These are phyloP conservation scores for Pelodiscus sinensis DNA, from an alignment of 2,113 vertebrate species.

Conservation along the genomic window DNA sequence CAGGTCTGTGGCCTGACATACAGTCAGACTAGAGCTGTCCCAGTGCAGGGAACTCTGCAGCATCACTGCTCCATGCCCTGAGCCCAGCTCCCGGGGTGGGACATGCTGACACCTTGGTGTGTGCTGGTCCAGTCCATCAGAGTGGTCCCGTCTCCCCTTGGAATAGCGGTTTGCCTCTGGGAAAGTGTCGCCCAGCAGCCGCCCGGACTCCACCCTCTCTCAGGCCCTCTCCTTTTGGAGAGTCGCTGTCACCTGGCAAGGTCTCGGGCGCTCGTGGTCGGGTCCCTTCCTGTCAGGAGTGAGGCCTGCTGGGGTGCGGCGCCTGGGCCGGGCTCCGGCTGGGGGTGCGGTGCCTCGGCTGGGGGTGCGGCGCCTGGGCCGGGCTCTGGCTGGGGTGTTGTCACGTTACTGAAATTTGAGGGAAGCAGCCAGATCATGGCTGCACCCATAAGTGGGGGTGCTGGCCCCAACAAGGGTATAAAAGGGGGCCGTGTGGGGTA, in stretches of 20 bases:
- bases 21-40: not conserved
- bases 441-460: no score
- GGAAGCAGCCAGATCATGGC: no score
- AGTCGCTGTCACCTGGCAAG: not conserved
- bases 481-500: no score
- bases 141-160: not conserved
- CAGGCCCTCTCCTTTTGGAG: not conserved
- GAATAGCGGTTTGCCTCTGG: not conserved
- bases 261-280: not conserved
- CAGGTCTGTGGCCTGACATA: not conserved
- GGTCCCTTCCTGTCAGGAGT: not conserved
- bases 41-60: no score
- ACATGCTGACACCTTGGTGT: no score
- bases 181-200: not conserved
- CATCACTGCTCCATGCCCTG: not conserved
- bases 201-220: not conserved
- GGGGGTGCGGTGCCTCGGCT: not conserved
- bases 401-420: no score
- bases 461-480: no score
- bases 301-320: not conserved
- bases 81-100: no score
- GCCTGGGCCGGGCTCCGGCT: not conserved
- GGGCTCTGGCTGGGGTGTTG: no score
- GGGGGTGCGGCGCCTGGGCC: no score
- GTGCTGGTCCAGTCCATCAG: not conserved